Evolutionary conservation across 2,113 vertebrate genomes (phyloP), one percentile per base, ranked within the genome.

Genomic region (Callospermophilus lateralis): DNA sequence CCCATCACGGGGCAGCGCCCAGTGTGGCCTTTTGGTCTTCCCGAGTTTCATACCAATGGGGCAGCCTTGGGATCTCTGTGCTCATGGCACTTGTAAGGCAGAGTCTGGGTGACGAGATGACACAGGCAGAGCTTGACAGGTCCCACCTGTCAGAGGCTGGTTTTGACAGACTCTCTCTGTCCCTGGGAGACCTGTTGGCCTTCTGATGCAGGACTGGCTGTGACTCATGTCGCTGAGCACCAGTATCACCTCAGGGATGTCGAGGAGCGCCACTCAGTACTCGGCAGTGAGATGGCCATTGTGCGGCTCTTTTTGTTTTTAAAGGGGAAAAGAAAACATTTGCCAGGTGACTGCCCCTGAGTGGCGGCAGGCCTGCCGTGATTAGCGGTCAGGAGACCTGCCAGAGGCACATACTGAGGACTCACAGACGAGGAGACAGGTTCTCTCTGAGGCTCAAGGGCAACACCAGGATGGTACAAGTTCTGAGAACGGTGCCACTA

Each of bases 1-100:
- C 2, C 6, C 2, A 1, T 4, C 2, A 0, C 0, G 0, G 34
- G 1, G 67, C 37, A 42, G 39, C 12, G 5, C 0, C 28, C 2
- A 8, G 22, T 2, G 48, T 0, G 32, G 37, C 32, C 7, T 73
- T 10, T 7, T 20, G 58, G 30, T 34, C 26, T 72, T 24, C n/a
- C 4, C 3, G 0, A 3, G 9, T 58, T 67, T 78, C 5, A 5
- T 13, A 6, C 45, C 55, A 28, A 0, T 7, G 26, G 2, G 5
- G 8, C 2, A 4, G 34, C 5, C 7, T 13, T 1, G 37, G 51
- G 65, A 2, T 20, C 13, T 0, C 9, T 12, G 61, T 9, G 13
- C 53, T 5, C 6, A 1, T 1, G 63, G 55, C 1, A 22, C 55
- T 26, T 24, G 34, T 6, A 0, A 51, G 65, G 55, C 6, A 4